phyloP scores from a whole-genome alignment of 2,888 invertebrate genomes.

The Archaeoteleia sp. region DNA sequence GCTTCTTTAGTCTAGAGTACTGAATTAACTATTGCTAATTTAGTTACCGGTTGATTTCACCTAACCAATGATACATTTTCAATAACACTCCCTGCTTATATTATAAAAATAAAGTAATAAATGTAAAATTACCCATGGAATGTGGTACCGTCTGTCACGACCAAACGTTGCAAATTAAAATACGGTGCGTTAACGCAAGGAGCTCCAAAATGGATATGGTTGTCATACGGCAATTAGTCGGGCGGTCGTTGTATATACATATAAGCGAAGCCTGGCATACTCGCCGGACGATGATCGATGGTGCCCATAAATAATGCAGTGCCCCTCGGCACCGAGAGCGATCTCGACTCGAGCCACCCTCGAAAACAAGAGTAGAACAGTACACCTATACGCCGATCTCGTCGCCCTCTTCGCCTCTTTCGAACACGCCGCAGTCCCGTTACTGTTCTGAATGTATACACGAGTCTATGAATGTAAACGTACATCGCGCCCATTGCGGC shows the following conservation, averaged over 20 bases:
- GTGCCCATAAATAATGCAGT: constrained; percentile 73
- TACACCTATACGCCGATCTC: constrained; percentile 52
- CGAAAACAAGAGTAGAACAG: constrained; percentile 58
- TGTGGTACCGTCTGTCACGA: constrained; percentile 46
- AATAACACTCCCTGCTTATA: too few relatives aligned
- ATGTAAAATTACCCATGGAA: constrained; percentile 34
- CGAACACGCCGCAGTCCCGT: constrained; percentile 62
- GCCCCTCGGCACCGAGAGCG: constrained; percentile 61
- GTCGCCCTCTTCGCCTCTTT: constrained; percentile 40
- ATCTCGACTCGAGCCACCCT: constrained; percentile 64
- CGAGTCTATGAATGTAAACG: constrained; percentile 49
- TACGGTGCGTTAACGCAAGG: constrained; percentile 65
- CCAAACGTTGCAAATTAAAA: constrained; percentile 71
- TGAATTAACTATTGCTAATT: too few relatives aligned
- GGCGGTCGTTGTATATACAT: constrained; percentile 61
- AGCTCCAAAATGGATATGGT: constrained; percentile 73
- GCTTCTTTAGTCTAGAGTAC: too few relatives aligned
- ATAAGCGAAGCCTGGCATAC: constrained; percentile 51
- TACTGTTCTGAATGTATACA: constrained; percentile 60
- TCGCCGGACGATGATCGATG: constrained; percentile 73
- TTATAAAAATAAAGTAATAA: neutral
- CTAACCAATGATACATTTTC: too few relatives aligned
- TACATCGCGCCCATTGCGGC: constrained; percentile 51
- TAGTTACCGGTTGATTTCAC: too few relatives aligned
- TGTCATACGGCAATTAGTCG: constrained; percentile 74